A percentile compares a stretch with the other conserved stretches of the same genome.
phyloP scores from a whole-genome alignment of 2,797 vertebrate genomes.

The Enteromius radiatus region DNA sequence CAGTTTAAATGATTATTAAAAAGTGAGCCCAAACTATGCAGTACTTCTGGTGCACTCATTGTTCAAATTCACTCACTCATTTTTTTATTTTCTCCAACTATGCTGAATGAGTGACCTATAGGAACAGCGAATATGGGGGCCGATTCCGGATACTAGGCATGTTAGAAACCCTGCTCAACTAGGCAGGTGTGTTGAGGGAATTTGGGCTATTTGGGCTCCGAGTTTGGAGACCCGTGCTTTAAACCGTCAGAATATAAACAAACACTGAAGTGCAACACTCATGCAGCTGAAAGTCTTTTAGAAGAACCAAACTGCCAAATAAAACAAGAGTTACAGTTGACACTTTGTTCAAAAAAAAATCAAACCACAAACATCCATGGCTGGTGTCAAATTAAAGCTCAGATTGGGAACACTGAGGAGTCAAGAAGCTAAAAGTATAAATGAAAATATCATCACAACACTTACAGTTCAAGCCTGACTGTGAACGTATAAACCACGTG shows the following conservation, averaged over 20 bases:
- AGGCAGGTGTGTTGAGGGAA: neutral
- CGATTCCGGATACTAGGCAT: neutral
- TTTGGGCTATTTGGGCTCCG: neutral
- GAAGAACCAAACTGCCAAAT: conserved; percentile 33
- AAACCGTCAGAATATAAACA: conserved; percentile 25
- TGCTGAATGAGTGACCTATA: neutral
- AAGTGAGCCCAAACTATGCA: neutral
- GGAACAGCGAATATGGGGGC: neutral
- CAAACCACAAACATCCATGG: conserved; percentile 40
- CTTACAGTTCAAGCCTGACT: conserved; percentile 39
- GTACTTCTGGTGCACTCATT: too few species aligned
- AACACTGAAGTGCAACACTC: conserved; percentile 40
- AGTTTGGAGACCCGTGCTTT: conserved; percentile 3
- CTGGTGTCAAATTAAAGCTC: conserved; percentile 49
- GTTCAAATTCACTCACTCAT: neutral
- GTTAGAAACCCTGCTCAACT: neutral
- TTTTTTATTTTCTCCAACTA: neutral
- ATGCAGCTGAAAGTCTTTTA: conserved; percentile 49
- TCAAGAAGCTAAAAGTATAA: conserved; percentile 36
- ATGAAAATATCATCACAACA: conserved; percentile 35
- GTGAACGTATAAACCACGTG: conserved; percentile 33
- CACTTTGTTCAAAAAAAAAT: conserved; percentile 12
- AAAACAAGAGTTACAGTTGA: conserved; percentile 33
- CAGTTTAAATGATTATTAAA: neutral
- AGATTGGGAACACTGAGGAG: conserved; percentile 18